phyloP scores from a whole-genome alignment of 2,797 vertebrate genomes.

The Typhlichthys eigenmanni region DNA sequence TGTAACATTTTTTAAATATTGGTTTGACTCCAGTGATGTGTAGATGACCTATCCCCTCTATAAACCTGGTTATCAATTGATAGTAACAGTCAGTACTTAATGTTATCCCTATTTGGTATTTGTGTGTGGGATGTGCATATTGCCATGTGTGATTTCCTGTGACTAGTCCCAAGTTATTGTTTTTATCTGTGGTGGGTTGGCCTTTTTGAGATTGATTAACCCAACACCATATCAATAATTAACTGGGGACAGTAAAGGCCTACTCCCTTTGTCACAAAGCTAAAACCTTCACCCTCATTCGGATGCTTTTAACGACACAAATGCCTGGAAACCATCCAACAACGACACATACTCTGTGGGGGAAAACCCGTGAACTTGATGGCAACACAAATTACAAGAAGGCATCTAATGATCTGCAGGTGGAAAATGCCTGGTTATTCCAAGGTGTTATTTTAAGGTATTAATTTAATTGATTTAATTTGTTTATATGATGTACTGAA shows the following conservation, averaged over 20 bases:
- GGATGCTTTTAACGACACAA: conserved; percentile 34
- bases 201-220: conserved; percentile 64
- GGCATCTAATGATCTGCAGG: too few relatives aligned
- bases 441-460: too few relatives aligned
- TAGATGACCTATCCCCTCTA: background rate
- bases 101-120: background rate
- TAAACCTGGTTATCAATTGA: background rate
- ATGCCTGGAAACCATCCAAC: conserved; percentile 28
- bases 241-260: conserved; percentile 63
- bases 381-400: too few relatives aligned
- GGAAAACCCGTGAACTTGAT: conserved; percentile 31
- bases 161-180: conserved; percentile 17
- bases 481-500: too few relatives aligned
- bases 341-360: conserved; percentile 20
- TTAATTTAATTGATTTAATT: too few relatives aligned
- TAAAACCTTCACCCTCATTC: conserved; percentile 54
- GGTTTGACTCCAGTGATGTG: background rate
- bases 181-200: conserved; percentile 40
- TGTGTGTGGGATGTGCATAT: background rate
- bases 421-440: too few relatives aligned
- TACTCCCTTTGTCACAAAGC: conserved; percentile 58
- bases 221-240: conserved; percentile 68
- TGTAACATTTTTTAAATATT: conserved; percentile 1
- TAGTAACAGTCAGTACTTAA: background rate
- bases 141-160: background rate